These are phyloP conservation scores for Malthinus seriepunctatus DNA, from an alignment of 2,888 invertebrate species.

Conservation along the genomic window DNA sequence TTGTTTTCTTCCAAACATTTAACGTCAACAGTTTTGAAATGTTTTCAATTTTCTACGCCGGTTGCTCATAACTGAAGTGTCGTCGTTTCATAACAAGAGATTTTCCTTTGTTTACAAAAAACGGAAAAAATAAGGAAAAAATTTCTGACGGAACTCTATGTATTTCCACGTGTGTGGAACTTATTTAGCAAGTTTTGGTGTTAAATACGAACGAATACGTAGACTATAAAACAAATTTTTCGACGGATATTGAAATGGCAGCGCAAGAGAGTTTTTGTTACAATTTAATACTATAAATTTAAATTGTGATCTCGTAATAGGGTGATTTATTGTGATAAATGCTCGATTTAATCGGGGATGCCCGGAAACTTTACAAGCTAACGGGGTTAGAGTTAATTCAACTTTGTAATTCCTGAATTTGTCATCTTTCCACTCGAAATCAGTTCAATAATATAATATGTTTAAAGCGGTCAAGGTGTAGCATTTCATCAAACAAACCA, in stretches of 20 bases:
- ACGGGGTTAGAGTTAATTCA: conserved; percentile 46
- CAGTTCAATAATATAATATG: conserved; percentile 27
- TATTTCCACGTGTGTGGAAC: conserved; percentile 24
- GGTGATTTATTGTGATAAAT: conserved; percentile 46
- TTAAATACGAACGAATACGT: conserved; percentile 28
- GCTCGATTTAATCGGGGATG: conserved; percentile 45
- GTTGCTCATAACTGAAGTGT: too few species aligned
- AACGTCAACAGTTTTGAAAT: too few species aligned
- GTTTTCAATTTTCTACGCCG: too few species aligned
- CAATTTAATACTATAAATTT: conserved; percentile 35
- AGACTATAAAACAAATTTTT: conserved; percentile 34
- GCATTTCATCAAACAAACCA: neutral
- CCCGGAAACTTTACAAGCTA: conserved; percentile 32
- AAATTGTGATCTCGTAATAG: conserved; percentile 37
- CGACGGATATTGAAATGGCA: conserved; percentile 31
- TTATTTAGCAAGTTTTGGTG: conserved; percentile 24
- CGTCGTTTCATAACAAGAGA: too few species aligned
- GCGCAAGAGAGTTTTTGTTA: conserved; percentile 26
- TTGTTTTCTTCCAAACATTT: too few species aligned
- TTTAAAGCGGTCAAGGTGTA: neutral
- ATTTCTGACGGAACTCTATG: conserved; percentile 12
- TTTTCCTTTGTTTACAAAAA: too few species aligned
- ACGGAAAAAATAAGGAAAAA: too few species aligned
- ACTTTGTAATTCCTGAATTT: conserved; percentile 48
- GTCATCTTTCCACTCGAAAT: conserved; percentile 42